Conservation (phyloP, 2,113 vertebrate species). For the Amphilophus citrinellus region DNA sequence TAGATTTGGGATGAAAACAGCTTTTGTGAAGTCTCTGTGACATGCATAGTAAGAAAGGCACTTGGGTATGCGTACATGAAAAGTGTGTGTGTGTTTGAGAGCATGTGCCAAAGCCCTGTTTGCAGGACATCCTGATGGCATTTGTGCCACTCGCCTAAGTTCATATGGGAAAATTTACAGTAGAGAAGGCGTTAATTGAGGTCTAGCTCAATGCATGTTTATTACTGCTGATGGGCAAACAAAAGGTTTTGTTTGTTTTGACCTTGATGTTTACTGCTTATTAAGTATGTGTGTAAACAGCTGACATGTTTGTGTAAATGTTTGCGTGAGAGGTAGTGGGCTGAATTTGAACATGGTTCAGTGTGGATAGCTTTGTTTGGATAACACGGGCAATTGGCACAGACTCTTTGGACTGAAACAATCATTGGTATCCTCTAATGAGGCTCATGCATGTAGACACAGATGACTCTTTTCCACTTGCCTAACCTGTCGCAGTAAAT, state of each 20-base stretch:
- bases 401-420: background rate
- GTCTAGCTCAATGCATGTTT: constrained; percentile 1
- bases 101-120: background rate
- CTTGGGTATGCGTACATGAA: background rate
- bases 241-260: constrained; percentile 56
- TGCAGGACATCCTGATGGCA: background rate
- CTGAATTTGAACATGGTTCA: constrained; percentile 12
- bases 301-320: constrained; percentile 40
- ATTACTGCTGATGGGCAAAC: background rate
- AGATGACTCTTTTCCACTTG: background rate
- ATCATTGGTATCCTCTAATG: constrained; percentile 18
- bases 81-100: background rate
- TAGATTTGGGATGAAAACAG: no score
- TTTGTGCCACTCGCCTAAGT: background rate
- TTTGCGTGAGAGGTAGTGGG: background rate
- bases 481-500: background rate
- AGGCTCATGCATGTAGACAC: background rate
- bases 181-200: constrained; percentile 34
- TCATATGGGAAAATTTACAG: constrained; percentile 36
- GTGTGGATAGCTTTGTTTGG: constrained; percentile 26
- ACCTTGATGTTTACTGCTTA: constrained; percentile 45
- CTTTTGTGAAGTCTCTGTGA: no score
- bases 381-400: constrained; percentile 10
- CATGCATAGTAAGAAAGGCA: background rate
- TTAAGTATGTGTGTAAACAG: constrained; percentile 39